Base-by-base conservation (phyloP, 2,888 invertebrate genomes). In the Hermaeophaga mercurialis region DNA sequence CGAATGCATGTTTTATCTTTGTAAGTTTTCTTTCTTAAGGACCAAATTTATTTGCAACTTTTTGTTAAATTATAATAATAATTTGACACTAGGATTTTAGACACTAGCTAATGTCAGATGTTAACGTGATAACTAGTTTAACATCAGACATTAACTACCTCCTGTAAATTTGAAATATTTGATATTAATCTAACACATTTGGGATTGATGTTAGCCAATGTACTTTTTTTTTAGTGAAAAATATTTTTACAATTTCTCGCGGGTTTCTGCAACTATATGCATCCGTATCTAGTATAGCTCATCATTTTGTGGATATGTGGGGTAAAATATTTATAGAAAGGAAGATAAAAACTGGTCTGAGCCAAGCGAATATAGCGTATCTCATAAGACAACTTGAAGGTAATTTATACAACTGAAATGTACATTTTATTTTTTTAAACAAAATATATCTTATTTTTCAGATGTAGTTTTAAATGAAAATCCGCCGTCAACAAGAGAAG, bases 321-420 rank as follows among this genome's bases (percentile, higher is more conserved):
- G 26, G 78, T 77, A 68, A 74, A 76, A 63, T 72, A 61, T 46
- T 73, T 70, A 62, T 79, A 80, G 55, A 80, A 77, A 66, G 71
- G 58, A 14, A 74, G 74, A 38, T 78, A 80, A 45, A 67, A 65
- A 22, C 73, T 0, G 69, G 82, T 15, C 74, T 86, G 1, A 79
- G 78, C 1, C 81, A 85, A 65, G 77, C 81, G 19, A 78, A 85
- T 58, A 69, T 86, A 41, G 82, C 85, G 9, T 81, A 83, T 70
- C 77, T 87, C 1, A 80, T 86, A 44, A 75, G 79, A 55, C 72
- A 85, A 58, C 80, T 86, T 11, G 84, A 86, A 70, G 82, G 86
- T 85, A 68, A 66, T 6, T 26, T 26, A 24, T 26, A 28, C 1
- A 15, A 43, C 0, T 18, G 5, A 24, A 12, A 24, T 15, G 8